Conservation (phyloP, 1,140 invertebrate species). For the Psilanteris sp. region DNA sequence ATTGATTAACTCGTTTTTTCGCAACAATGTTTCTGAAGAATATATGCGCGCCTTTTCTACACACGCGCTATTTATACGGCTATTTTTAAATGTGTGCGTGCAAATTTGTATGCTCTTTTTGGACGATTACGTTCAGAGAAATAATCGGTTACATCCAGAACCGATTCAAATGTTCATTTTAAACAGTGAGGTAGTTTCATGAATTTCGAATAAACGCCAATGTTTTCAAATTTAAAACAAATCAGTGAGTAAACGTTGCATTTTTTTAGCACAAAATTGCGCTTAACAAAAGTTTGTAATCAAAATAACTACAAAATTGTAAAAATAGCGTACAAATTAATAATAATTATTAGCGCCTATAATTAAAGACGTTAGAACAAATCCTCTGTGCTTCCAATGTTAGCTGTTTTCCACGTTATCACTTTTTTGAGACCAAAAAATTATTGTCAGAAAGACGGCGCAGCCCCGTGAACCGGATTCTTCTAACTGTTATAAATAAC, state of each 20-base stretch:
- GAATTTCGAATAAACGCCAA: not conserved
- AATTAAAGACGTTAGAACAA: too few species aligned
- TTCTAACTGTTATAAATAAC: too few species aligned
- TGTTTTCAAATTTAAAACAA: constrained; percentile 1
- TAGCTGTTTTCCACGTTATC: too few species aligned
- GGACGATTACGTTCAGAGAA: constrained; percentile 42
- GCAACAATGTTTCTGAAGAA: constrained; percentile 47
- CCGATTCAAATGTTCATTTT: too few species aligned
- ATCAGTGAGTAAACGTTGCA: too few species aligned
- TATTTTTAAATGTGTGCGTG: constrained; percentile 52
- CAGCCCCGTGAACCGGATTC: not conserved
- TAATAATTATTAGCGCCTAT: too few species aligned
- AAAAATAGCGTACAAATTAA: too few species aligned
- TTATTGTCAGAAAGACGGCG: constrained; percentile 26
- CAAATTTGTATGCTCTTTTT: constrained; percentile 42
- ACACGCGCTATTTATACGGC: constrained; percentile 49
- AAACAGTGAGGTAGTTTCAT: constrained; percentile 26
- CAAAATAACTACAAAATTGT: too few species aligned
- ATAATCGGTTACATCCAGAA: constrained; percentile 39
- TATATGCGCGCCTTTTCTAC: constrained; percentile 57
- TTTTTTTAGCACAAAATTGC: too few species aligned
- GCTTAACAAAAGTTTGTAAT: too few species aligned
- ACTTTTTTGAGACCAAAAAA: constrained; percentile 9
- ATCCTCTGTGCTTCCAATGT: too few species aligned
- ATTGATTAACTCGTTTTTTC: constrained; percentile 28